A percentile compares a stretch with the other conserved stretches of the same genome.
These are phyloP conservation scores for Colius striatus DNA, from an alignment of 2,113 vertebrate genomes.

Conservation along the genomic window DNA sequence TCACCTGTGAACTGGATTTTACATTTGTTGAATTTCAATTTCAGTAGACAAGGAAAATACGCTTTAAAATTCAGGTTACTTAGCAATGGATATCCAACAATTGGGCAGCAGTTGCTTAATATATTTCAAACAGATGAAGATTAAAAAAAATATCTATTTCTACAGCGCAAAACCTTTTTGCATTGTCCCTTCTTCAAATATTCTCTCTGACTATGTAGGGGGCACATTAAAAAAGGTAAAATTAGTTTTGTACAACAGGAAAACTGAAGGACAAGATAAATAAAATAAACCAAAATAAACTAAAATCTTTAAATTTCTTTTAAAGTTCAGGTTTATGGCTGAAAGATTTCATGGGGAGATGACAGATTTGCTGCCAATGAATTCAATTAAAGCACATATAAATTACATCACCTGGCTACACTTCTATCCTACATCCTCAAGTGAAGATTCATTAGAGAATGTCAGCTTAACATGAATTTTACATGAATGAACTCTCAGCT, in stretches of 20 bases:
- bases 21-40: neutral
- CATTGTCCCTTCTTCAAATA: neutral
- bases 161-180: neutral
- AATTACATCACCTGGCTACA: slow-evolving; percentile 49
- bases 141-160: neutral
- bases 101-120: neutral
- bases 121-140: neutral
- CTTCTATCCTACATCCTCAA: slow-evolving; percentile 2
- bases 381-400: slow-evolving; percentile 34
- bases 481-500: slow-evolving; percentile 36
- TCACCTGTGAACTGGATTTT: fast-evolving
- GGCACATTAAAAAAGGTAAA: neutral
- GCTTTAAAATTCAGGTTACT: neutral
- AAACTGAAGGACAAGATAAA: neutral
- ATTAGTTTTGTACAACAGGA: neutral
- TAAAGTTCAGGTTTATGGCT: neutral
- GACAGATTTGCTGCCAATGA: slow-evolving; percentile 32
- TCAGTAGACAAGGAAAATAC: neutral
- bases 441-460: slow-evolving; percentile 27
- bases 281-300: neutral
- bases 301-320: neutral
- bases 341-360: neutral
- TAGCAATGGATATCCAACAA: neutral
- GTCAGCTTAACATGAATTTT: slow-evolving; percentile 54
- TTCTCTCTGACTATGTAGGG: neutral